A percentile compares a stretch with the other conserved stretches of the same genome.
phyloP scores from a whole-genome alignment of 1,140 invertebrate species.

The Magallana ariakensis region DNA sequence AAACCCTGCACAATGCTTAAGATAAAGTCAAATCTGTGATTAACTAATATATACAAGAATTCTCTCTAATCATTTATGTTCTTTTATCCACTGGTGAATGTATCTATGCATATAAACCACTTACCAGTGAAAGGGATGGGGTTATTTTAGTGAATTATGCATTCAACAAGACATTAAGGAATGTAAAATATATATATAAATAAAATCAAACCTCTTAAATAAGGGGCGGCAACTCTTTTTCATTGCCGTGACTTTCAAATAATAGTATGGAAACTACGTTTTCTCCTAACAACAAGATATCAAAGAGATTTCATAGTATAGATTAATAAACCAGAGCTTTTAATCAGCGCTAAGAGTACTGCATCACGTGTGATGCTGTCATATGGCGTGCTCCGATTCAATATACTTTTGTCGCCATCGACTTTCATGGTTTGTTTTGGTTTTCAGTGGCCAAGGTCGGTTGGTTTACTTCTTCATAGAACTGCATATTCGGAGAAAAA shows the following conservation, averaged over 20 bases:
- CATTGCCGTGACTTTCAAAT: constrained; percentile 13
- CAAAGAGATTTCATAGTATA: neutral
- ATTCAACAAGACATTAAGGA: too few species aligned
- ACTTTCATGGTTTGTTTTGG: constrained; percentile 30
- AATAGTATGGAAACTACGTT: neutral
- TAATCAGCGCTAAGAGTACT: neutral
- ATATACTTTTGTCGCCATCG: constrained; percentile 1
- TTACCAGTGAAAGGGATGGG: too few species aligned
- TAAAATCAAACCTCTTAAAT: neutral
- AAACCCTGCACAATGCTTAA: too few species aligned
- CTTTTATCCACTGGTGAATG: too few species aligned
- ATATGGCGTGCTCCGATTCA: neutral
- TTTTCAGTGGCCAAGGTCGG: constrained; percentile 32
- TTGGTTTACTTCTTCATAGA: neutral
- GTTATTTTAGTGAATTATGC: too few species aligned
- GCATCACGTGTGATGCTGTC: neutral
- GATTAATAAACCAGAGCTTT: neutral
- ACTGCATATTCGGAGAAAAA: neutral
- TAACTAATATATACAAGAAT: too few species aligned
- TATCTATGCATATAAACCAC: too few species aligned
- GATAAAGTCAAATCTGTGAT: too few species aligned
- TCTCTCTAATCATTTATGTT: too few species aligned
- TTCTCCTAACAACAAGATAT: neutral
- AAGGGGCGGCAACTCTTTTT: neutral
- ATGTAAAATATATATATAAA: too few species aligned